Evolutionary conservation across 2,888 invertebrate genomes (phyloP).

Genomic region (Scelioninae gen. 1): DNA sequence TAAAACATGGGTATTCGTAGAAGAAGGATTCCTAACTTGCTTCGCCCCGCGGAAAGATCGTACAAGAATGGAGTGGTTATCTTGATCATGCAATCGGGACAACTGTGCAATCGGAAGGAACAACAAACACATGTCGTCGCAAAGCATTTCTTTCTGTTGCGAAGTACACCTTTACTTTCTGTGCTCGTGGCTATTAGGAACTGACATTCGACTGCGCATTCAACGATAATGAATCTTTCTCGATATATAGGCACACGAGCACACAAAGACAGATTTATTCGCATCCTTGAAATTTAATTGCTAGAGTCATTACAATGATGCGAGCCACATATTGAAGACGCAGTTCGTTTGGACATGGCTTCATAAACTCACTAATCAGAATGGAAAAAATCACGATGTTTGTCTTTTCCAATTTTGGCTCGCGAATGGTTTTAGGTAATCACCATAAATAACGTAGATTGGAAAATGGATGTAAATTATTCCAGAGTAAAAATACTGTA

Average conservation of each 20-base stretch:
- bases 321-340: conserved; percentile 56
- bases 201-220: conserved; percentile 68
- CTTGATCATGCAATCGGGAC: conserved; percentile 65
- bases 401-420: conserved; percentile 42
- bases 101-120: conserved; percentile 69
- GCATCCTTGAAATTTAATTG: conserved; percentile 69
- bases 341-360: conserved; percentile 33
- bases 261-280: conserved; percentile 68
- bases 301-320: conserved; percentile 68
- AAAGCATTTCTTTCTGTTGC: conserved; percentile 62
- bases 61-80: conserved; percentile 64
- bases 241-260: conserved; percentile 66
- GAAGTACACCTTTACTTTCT: conserved; percentile 65
- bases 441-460: conserved; percentile 52
- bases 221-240: conserved; percentile 71
- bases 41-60: conserved; percentile 35
- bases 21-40: conserved; percentile 48
- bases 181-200: conserved; percentile 67
- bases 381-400: conserved; percentile 42
- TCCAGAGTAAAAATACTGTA: conserved; percentile 8
- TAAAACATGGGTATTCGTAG: conserved; percentile 41
- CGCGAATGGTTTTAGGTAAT: conserved; percentile 39
- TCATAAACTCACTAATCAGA: conserved; percentile 47
- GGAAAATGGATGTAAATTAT: conserved; percentile 52
- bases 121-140: conserved; percentile 70